Percentiles rank a stretch among this genome's conserved stretches.
These are phyloP conservation scores for Sipha maydis DNA, from an alignment of 2,888 invertebrate species.

Conservation along the genomic window DNA sequence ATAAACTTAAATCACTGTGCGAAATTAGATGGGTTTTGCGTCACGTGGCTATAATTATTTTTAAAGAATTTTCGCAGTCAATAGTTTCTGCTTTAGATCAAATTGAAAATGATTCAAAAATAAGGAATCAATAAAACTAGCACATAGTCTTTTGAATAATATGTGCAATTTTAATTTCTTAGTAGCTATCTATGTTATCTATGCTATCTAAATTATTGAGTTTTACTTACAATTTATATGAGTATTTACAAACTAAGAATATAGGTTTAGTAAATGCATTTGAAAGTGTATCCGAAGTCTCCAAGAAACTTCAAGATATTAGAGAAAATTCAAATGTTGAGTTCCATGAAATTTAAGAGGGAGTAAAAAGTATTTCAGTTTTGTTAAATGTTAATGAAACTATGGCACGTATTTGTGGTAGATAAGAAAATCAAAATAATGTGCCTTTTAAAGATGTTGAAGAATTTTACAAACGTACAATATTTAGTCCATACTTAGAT, in stretches of 20 bases:
- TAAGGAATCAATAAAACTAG: constrained; percentile 1
- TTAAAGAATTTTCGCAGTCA: constrained; percentile 5
- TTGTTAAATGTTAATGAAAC: no score
- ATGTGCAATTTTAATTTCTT: constrained; percentile 10
- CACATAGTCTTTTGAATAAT: constrained; percentile 20
- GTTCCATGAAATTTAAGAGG: no score
- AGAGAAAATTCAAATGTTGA: no score
- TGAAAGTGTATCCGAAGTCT: no score
- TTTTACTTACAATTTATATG: no score
- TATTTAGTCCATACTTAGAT: constrained; percentile 11
- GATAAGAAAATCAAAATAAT: not conserved
- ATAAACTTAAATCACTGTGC: not conserved
- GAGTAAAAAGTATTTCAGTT: no score
- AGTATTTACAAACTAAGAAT: no score
- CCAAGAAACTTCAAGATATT: no score
- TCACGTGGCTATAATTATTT: not conserved
- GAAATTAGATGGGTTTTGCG: constrained; percentile 19
- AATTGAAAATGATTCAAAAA: constrained; percentile 20
- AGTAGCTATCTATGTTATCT: not conserved
- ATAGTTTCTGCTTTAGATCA: not conserved
- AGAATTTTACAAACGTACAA: constrained; percentile 11
- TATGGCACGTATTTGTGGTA: no score
- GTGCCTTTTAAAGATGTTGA: not conserved
- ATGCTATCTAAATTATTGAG: no score
- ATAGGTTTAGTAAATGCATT: no score